phyloP scores from a whole-genome alignment of 1,140 invertebrate species.

The Aphelenchoides avenae region DNA sequence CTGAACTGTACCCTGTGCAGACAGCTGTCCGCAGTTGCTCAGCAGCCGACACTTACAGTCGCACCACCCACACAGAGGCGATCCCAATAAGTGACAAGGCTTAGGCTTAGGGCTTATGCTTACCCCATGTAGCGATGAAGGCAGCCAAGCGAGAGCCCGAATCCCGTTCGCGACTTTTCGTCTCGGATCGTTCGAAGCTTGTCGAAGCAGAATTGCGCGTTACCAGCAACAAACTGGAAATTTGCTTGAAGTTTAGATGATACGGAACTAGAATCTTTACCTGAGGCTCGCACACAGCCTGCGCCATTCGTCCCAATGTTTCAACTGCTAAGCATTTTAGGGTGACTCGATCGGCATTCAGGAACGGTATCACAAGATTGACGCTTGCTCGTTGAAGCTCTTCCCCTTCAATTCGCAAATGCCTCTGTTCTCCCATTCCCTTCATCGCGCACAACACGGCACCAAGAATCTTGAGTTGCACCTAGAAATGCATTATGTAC shows the following conservation, averaged over 20 bases:
- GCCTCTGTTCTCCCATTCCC: slow-evolving; percentile 65
- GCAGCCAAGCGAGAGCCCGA: slow-evolving; percentile 85
- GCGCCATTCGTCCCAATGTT: slow-evolving; percentile 79
- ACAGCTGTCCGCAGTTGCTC: too few species aligned
- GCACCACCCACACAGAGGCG: slow-evolving; percentile 87
- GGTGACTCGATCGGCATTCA: slow-evolving; percentile 79
- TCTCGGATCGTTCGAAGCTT: slow-evolving; percentile 76
- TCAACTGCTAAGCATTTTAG: slow-evolving; percentile 74
- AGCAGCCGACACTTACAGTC: too few species aligned
- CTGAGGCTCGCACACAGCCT: slow-evolving; percentile 73
- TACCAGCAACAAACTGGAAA: slow-evolving; percentile 77
- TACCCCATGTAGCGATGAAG: slow-evolving; percentile 80
- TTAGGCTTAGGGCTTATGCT: too few species aligned
- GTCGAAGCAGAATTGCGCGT: slow-evolving; percentile 85
- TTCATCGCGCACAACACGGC: slow-evolving; percentile 83
- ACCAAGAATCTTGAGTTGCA: slow-evolving; percentile 94
- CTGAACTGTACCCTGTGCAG: too few species aligned
- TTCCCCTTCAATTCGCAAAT: slow-evolving; percentile 25
- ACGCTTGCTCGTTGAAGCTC: slow-evolving; percentile 46
- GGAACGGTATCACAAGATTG: slow-evolving; percentile 63
- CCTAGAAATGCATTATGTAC: slow-evolving; percentile 25
- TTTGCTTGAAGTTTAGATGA: slow-evolving; percentile 3
- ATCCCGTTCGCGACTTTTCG: slow-evolving; percentile 80
- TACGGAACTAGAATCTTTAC: slow-evolving; percentile 15
- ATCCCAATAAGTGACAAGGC: slow-evolving; percentile 80